These are phyloP conservation scores for Dolichoris vasculosae DNA, from an alignment of 1,140 invertebrate genomes.

Conservation along the genomic window DNA sequence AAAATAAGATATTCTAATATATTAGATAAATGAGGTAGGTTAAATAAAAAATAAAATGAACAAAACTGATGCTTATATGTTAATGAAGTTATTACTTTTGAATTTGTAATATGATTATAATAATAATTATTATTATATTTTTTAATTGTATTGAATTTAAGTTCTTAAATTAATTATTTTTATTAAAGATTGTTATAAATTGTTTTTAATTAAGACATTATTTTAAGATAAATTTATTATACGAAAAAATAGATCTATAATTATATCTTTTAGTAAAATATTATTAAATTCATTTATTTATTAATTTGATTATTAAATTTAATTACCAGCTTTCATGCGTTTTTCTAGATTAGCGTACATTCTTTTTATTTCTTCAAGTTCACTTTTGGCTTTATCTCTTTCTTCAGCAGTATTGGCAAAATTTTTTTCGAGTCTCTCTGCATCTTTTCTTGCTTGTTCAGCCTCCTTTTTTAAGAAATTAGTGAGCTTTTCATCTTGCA, in stretches of 20 bases:
- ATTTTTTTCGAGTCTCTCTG: conserved; percentile 87
- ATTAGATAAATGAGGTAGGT: too few species aligned
- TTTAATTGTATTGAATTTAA: too few species aligned
- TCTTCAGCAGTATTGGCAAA: conserved; percentile 84
- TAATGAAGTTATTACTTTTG: too few species aligned
- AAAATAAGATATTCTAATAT: too few species aligned
- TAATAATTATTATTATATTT: too few species aligned
- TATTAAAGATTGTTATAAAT: too few species aligned
- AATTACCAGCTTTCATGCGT: conserved; percentile 73
- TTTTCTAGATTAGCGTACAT: conserved; percentile 84
- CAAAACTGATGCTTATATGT: too few species aligned
- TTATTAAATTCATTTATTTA: background rate
- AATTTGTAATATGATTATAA: too few species aligned
- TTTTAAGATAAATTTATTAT: too few species aligned
- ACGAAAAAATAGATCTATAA: background rate
- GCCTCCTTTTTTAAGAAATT: conserved; percentile 83
- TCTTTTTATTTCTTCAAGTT: conserved; percentile 86
- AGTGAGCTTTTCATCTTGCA: conserved; percentile 75
- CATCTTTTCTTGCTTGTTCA: conserved; percentile 83
- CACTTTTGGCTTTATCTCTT: conserved; percentile 83
- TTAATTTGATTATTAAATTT: background rate
- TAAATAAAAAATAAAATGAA: too few species aligned
- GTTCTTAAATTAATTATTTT: too few species aligned
- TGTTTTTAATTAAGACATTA: too few species aligned
- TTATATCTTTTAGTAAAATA: background rate